Evolutionary conservation across 1,140 invertebrate species (phyloP).

Genomic region (Drosophila saltans): DNA sequence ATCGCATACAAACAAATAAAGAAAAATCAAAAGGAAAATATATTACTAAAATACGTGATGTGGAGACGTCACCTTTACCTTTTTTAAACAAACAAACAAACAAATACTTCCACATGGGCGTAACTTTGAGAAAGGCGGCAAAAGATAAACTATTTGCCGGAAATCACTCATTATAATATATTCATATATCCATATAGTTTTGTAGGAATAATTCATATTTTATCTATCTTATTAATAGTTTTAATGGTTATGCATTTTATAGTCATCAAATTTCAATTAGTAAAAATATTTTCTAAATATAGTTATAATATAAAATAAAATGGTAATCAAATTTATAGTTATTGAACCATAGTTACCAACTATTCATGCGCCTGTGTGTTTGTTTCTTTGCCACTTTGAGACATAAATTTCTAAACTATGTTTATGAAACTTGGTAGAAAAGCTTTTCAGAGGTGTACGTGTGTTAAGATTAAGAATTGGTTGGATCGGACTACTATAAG

Average conservation of each 20-base stretch:
- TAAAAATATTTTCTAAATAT: not conserved
- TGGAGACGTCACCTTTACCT: conserved; percentile 5
- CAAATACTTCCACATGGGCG: conserved; percentile 15
- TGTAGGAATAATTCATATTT: not conserved
- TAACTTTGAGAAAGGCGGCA: not conserved
- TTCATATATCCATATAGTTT: not conserved
- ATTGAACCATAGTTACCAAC: no score
- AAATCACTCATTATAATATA: not conserved
- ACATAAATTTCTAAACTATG: no score
- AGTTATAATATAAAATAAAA: not conserved
- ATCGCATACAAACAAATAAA: conserved; percentile 44
- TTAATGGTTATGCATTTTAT: not conserved
- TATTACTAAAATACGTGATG: conserved; percentile 14
- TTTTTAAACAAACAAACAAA: not conserved
- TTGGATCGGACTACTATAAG: no score
- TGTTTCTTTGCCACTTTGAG: no score
- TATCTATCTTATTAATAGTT: not conserved
- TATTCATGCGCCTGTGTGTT: no score
- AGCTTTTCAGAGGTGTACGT: no score
- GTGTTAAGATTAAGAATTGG: no score
- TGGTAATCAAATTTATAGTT: no score
- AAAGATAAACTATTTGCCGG: conserved; percentile 13
- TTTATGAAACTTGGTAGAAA: no score
- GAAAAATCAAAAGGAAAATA: conserved; percentile 12
- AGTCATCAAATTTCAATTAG: not conserved